phyloP scores from a whole-genome alignment of 2,888 invertebrate genomes.

The Sipha maydis region DNA sequence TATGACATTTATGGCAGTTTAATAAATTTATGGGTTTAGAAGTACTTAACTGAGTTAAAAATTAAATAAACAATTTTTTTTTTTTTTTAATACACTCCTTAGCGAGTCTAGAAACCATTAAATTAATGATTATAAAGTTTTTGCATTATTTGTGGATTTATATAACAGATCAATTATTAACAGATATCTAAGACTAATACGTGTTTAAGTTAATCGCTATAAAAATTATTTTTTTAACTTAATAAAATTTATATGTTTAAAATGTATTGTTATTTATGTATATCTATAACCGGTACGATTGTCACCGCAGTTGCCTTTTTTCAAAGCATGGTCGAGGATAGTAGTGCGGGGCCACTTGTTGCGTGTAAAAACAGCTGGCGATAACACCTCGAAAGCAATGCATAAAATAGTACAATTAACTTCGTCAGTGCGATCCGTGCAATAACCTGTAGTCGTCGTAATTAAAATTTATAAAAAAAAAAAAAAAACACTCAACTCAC shows the following conservation, averaged over 20 bases:
- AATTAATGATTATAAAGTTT: no score
- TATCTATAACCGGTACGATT: constrained; percentile 32
- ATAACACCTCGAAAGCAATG: constrained; percentile 38
- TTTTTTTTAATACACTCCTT: no score
- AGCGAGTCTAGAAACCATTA: no score
- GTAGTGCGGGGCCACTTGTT: constrained; percentile 36
- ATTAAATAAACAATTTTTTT: no score
- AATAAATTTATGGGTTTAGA: no score
- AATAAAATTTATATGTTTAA: not conserved
- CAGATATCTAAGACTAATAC: no score
- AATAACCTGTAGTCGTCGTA: constrained; percentile 10
- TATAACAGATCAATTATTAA: no score
- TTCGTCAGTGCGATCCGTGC: not conserved
- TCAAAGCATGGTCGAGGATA: not conserved
- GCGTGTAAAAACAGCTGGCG: constrained; percentile 56
- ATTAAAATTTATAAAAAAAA: not conserved
- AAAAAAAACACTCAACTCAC: not conserved
- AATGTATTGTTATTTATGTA: not conserved
- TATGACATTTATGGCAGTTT: no score
- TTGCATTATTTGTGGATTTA: no score
- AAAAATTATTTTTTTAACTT: no score
- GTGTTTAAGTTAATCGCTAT: no score
- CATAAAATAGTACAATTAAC: not conserved
- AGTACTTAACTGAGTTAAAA: no score
- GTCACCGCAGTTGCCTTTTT: constrained; percentile 31